Evolutionary conservation across 1,140 invertebrate species (phyloP).

Genomic region (Stenopsyche tienmushanensis): DNA sequence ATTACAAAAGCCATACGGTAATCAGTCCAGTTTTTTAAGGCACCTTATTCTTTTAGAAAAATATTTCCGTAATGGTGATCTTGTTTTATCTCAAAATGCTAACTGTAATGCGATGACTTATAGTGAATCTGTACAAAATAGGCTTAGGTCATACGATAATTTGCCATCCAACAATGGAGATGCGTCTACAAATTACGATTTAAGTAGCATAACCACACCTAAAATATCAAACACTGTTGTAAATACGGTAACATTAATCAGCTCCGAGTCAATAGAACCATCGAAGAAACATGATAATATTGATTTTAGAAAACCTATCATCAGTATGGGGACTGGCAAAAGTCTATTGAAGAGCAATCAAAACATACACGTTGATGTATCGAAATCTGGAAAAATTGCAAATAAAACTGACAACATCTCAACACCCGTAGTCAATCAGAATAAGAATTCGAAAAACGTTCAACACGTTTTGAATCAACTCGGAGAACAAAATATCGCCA

Average conservation of each 20-base stretch:
- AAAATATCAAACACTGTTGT: background rate
- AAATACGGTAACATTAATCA: slow-evolving; percentile 41
- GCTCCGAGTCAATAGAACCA: slow-evolving; percentile 38
- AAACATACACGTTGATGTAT: slow-evolving; percentile 40
- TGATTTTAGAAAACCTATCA: slow-evolving; percentile 52
- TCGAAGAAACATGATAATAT: slow-evolving; percentile 40
- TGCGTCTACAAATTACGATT: background rate
- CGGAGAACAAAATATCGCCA: slow-evolving; percentile 25
- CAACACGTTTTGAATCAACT: slow-evolving; percentile 44
- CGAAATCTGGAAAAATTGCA: slow-evolving; percentile 43
- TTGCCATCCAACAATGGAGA: slow-evolving; percentile 48
- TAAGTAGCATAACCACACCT: background rate
- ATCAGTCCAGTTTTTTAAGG: slow-evolving; percentile 77
- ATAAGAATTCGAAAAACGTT: slow-evolving; percentile 44
- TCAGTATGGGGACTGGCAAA: slow-evolving; percentile 48
- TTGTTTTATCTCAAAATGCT: slow-evolving; percentile 70
- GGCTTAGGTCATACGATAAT: slow-evolving; percentile 73
- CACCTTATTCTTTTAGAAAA: slow-evolving; percentile 80
- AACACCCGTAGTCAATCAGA: slow-evolving; percentile 33
- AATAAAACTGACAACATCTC: slow-evolving; percentile 25
- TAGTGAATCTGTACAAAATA: slow-evolving; percentile 75
- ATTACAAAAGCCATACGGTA: slow-evolving; percentile 79
- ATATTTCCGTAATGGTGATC: slow-evolving; percentile 74
- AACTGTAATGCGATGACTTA: slow-evolving; percentile 73
- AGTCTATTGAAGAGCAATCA: slow-evolving; percentile 54